Percentiles rank a stretch among this genome's conserved stretches.
Evolutionary conservation across 2,888 invertebrate species (phyloP).

Genomic region (Rhyacophila evoluta): DNA sequence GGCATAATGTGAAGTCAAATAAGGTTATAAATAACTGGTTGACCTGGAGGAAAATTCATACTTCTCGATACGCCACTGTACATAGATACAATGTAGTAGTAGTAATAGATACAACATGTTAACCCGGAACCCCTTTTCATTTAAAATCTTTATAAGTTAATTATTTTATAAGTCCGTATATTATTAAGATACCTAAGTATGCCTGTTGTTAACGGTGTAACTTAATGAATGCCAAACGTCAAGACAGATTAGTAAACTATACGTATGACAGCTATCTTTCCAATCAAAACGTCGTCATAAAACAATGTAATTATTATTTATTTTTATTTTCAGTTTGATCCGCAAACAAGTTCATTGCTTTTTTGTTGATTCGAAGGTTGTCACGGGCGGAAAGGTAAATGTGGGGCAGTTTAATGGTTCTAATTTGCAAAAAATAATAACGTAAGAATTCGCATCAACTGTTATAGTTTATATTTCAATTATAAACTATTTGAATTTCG

Average conservation of each 20-base stretch:
- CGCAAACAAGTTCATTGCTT: constrained; percentile 36
- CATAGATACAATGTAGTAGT: no score
- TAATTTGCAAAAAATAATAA: no score
- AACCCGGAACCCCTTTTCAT: neutral
- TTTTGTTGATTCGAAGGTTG: constrained; percentile 33
- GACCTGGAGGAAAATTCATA: no score
- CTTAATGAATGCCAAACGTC: neutral
- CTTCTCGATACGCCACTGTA: no score
- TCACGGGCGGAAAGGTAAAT: constrained; percentile 29
- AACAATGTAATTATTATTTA: constrained; percentile 18
- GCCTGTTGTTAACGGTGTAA: neutral
- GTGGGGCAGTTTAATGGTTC: neutral
- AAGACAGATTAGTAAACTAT: neutral
- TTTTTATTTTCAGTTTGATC: constrained; percentile 10
- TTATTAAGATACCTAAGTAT: no score
- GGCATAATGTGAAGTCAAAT: no score
- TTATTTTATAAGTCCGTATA: neutral
- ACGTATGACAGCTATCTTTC: neutral
- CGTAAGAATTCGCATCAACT: no score
- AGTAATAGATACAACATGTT: no score
- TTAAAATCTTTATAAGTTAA: neutral
- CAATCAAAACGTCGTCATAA: constrained; percentile 8
- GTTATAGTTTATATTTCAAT: no score
- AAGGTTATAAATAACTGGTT: no score
- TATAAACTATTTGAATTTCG: no score